Conservation (phyloP, 2,888 invertebrate genomes). For the Caenorhabditis sinica region DNA sequence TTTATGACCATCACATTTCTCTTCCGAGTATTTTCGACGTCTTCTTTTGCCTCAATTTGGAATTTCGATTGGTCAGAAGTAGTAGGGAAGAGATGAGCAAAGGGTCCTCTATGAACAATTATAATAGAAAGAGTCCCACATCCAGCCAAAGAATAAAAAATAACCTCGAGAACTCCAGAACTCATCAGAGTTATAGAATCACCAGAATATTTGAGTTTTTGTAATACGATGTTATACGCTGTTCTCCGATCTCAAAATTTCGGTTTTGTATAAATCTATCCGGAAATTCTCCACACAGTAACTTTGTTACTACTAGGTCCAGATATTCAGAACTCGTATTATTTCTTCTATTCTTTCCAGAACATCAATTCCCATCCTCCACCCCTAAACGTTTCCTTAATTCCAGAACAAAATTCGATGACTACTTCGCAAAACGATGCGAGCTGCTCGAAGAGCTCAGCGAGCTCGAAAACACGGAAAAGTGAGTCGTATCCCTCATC, state of each 20-base stretch:
- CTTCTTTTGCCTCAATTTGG: constrained; percentile 12
- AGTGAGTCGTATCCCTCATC: constrained; percentile 39
- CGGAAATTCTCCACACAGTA: too few species aligned
- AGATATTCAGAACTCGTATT: too few species aligned
- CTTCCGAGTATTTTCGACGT: constrained; percentile 2
- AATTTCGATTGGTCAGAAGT: not conserved
- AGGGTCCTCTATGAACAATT: not conserved
- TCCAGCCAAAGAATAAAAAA: too few species aligned
- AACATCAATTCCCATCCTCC: too few species aligned
- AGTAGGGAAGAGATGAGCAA: not conserved
- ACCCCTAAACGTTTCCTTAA: not conserved
- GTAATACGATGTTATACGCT: too few species aligned
- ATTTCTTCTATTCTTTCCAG: too few species aligned
- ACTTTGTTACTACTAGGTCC: too few species aligned
- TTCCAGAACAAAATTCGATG: constrained; percentile 62
- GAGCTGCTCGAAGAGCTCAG: constrained; percentile 76
- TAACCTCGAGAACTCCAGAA: not conserved
- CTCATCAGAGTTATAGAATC: too few species aligned
- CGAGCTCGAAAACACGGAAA: constrained; percentile 69
- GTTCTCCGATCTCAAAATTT: too few species aligned
- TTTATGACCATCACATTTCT: constrained; percentile 37
- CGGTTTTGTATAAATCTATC: too few species aligned
- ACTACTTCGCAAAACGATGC: constrained; percentile 62
- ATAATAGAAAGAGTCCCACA: too few species aligned
- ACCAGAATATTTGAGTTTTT: too few species aligned